Percentiles rank a stretch among this genome's conserved stretches.
Evolutionary conservation across 2,113 vertebrate species (phyloP).

Genomic region (Oreochromis tanganicae): DNA sequence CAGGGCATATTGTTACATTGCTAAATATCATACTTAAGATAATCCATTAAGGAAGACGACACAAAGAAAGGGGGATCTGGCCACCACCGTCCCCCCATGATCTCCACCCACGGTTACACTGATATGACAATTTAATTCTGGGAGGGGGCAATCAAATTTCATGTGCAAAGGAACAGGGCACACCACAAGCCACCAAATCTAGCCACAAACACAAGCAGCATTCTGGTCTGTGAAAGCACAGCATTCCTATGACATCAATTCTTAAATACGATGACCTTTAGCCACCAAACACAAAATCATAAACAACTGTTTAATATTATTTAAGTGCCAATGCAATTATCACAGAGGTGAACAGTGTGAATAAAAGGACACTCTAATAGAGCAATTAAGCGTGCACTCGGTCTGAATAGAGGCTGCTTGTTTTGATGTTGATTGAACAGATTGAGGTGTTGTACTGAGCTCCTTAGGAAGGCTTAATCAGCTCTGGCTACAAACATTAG

Average conservation of each 20-base stretch:
- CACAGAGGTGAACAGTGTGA: neutral
- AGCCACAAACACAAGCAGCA: neutral
- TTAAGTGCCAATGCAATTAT: neutral
- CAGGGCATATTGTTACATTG: neutral
- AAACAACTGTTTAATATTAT: neutral
- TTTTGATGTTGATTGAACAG: neutral
- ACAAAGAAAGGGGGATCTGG: neutral
- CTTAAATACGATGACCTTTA: neutral
- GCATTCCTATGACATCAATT: neutral
- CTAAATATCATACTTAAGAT: neutral
- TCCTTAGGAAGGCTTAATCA: conserved; percentile 28
- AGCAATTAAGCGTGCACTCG: neutral
- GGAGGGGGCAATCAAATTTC: neutral
- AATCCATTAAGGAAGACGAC: neutral
- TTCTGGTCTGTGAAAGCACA: neutral
- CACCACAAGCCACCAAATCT: neutral
- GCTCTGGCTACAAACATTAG: neutral
- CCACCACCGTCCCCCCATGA: neutral
- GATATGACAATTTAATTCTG: neutral
- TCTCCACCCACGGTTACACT: neutral
- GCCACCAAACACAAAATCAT: neutral
- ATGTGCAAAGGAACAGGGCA: neutral
- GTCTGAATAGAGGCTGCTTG: neutral
- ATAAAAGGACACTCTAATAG: neutral
- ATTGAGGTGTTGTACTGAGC: conserved; percentile 15